A percentile compares a stretch with the other conserved stretches of the same genome.
These are phyloP conservation scores for Biston betularia DNA, from an alignment of 2,888 invertebrate species.

Conservation along the genomic window DNA sequence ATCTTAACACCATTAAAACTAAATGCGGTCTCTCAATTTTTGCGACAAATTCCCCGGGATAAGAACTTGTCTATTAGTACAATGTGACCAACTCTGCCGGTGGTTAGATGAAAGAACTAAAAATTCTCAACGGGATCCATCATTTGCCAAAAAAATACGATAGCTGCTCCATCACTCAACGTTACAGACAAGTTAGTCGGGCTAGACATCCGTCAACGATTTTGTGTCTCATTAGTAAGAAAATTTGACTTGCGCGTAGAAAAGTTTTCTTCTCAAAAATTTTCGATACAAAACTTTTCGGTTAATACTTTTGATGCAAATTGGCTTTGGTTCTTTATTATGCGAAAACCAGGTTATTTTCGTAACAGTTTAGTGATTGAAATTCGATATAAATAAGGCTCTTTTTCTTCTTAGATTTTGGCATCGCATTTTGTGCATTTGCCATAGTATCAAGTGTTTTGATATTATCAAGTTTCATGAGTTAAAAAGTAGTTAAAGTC, in stretches of 20 bases:
- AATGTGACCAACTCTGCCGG: background rate
- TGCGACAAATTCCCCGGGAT: constrained; percentile 10
- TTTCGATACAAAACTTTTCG: background rate
- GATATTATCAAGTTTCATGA: too few relatives aligned
- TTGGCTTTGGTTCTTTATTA: too few relatives aligned
- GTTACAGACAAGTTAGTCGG: background rate
- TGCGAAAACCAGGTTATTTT: too few relatives aligned
- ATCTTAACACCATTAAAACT: constrained; percentile 12
- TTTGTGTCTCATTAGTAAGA: constrained; percentile 13
- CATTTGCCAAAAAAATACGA: background rate
- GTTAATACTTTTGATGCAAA: background rate
- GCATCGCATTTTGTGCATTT: too few relatives aligned
- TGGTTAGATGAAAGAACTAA: background rate
- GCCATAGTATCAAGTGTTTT: too few relatives aligned
- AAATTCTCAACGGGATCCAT: background rate
- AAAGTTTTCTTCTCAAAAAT: background rate
- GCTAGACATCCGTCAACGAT: constrained; percentile 7
- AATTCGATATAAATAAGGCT: too few relatives aligned
- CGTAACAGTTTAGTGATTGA: too few relatives aligned
- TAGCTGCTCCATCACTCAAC: background rate
- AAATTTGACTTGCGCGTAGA: constrained; percentile 1
- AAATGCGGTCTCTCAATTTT: constrained; percentile 3
- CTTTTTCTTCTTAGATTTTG: too few relatives aligned
- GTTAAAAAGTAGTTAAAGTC: too few relatives aligned
- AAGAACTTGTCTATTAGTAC: constrained; percentile 10